Evolutionary conservation across 1,140 invertebrate genomes (phyloP).

Genomic region (Leguminivora glycinivorella): DNA sequence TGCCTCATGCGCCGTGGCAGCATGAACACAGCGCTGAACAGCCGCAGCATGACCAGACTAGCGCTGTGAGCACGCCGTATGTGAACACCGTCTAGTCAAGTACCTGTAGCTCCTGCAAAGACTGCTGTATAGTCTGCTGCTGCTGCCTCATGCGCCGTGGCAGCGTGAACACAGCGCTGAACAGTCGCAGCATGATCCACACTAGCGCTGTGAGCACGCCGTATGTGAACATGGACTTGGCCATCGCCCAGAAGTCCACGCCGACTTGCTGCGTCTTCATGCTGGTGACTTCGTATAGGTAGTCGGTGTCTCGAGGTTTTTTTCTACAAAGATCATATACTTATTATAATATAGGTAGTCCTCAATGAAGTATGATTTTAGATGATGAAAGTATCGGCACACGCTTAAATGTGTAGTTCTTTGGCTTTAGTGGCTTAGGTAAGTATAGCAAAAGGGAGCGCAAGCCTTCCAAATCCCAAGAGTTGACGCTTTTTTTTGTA

Average conservation of each 20-base stretch:
- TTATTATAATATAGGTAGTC: too few relatives aligned
- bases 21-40: slow-evolving; percentile 53
- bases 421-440: too few relatives aligned
- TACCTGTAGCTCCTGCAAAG: slow-evolving; percentile 64
- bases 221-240: slow-evolving; percentile 70
- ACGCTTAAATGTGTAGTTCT: too few relatives aligned
- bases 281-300: slow-evolving; percentile 26
- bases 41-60: slow-evolving; percentile 52
- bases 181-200: slow-evolving; percentile 76
- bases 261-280: slow-evolving; percentile 78
- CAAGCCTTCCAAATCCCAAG: too few relatives aligned
- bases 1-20: too few relatives aligned
- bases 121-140: slow-evolving; percentile 61
- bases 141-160: slow-evolving; percentile 65
- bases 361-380: too few relatives aligned
- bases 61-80: too few relatives aligned
- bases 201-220: slow-evolving; percentile 64
- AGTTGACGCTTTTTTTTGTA: too few relatives aligned
- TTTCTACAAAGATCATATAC: background rate
- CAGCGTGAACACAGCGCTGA: slow-evolving; percentile 73
- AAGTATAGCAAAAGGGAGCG: too few relatives aligned
- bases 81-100: slow-evolving; percentile 30
- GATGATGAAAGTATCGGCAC: too few relatives aligned
- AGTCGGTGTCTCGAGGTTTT: background rate
- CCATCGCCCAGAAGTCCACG: slow-evolving; percentile 77